Conservation (phyloP, 2,113 vertebrate genomes). For the Halcyon senegalensis region DNA sequence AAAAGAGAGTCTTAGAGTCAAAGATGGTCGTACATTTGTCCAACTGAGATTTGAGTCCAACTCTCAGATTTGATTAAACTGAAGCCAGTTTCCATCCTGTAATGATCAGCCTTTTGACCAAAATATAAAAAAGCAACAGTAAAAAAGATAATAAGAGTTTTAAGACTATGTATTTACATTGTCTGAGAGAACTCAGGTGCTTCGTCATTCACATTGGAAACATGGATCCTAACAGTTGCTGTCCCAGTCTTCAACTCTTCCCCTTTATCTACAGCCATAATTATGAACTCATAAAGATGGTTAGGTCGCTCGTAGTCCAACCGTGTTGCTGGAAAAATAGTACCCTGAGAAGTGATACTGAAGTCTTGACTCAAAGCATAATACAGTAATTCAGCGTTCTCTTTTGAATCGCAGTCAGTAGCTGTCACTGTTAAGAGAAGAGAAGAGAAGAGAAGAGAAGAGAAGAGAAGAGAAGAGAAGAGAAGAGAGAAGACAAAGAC, state of each 20-base stretch:
- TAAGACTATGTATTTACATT: constrained; percentile 73
- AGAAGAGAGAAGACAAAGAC: not conserved
- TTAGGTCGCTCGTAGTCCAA: constrained; percentile 86
- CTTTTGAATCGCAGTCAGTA: constrained; percentile 86
- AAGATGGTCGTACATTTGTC: not conserved
- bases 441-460: not conserved
- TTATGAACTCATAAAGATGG: constrained; percentile 89
- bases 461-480: not conserved
- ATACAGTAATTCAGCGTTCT: constrained; percentile 85
- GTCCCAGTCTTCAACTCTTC: constrained; percentile 84
- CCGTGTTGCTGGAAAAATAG: constrained; percentile 80
- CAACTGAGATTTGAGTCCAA: not conserved
- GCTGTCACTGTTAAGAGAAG: constrained; percentile 78
- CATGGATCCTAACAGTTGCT: constrained; percentile 84
- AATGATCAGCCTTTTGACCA: not conserved
- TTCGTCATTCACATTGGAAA: constrained; percentile 91
- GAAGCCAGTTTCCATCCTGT: not conserved
- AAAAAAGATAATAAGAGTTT: not conserved
- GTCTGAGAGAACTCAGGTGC: constrained; percentile 85
- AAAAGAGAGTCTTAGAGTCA: not conserved
- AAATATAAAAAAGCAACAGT: not conserved
- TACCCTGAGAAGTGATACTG: constrained; percentile 83
- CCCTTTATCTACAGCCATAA: constrained; percentile 89
- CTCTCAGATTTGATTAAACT: not conserved
- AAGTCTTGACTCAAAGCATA: constrained; percentile 88